Evolutionary conservation across 2,113 vertebrate genomes (phyloP), one percentile per base, ranked within the genome.

Genomic region (Uropsilus gracilis): DNA sequence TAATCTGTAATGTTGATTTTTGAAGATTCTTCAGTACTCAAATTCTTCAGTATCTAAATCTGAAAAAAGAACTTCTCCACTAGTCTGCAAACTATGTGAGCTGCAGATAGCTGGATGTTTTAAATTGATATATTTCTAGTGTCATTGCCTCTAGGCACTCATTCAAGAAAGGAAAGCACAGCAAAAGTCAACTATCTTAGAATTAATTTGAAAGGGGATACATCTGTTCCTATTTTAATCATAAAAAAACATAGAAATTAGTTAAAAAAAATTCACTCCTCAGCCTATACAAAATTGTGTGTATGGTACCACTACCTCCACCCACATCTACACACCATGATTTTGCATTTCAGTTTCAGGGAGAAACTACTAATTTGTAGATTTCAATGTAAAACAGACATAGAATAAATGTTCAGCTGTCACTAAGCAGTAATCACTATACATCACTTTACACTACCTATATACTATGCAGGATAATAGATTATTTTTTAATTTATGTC

Each of bases 141-240:
- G 2, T 78, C 50, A 80, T 32, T 42, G 10, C 17, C 64, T 84
- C 30, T n/a, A 32, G 30, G 10, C 12, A 80, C 44, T n/a, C 24
- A 72, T 59, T 94, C 76, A 75, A 91, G 82, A 75, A 80, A 93
- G 61, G 39, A 87, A 92, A 69, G 6, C 6, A 69, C 20, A 66
- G 37, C 32, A 76, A 86, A 80, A 86, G 22, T 76, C 81, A 84
- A 95, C 53, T 71, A 13, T 68, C 32, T 11, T 75, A 39, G 46
- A 72, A 64, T 72, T 18, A 73, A 9, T 14, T 93, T 64, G 24
- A 53, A 50, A 61, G 85, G 22, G 34, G 4, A 12, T 44, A 3
- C 37, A 83, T 84, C 68, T 44, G 22, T 46, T 92, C 75, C n/a
- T 3, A 72, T 64, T 94, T 88, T 87, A 12, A 57, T 80, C 32